Conservation (phyloP, 2,797 vertebrate genomes). For the Chromis chromis region DNA sequence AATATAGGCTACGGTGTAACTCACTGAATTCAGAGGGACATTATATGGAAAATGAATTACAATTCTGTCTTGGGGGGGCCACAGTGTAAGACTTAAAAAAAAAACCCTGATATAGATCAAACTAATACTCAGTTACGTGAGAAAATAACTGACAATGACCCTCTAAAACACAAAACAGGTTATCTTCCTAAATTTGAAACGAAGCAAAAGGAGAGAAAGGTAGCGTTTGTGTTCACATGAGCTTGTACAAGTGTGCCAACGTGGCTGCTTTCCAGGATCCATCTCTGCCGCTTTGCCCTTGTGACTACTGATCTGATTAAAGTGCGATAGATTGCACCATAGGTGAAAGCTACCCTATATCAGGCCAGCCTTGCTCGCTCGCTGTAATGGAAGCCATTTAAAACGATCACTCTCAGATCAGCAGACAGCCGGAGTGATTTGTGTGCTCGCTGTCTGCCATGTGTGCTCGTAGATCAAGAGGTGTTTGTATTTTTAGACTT, state of each 20-base stretch:
- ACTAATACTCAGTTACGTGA: background rate
- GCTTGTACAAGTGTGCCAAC: constrained; percentile 43
- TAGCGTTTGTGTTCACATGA: constrained; percentile 22
- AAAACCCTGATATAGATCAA: background rate
- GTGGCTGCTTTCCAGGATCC: constrained; percentile 52
- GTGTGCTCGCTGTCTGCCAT: constrained; percentile 53
- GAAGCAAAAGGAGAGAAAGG: background rate
- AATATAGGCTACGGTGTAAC: too few species aligned
- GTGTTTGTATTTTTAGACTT: constrained; percentile 70
- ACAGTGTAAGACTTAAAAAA: background rate
- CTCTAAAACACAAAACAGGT: background rate
- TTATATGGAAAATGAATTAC: background rate
- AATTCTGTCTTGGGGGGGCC: background rate
- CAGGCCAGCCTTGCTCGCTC: constrained; percentile 31
- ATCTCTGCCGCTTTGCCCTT: constrained; percentile 65
- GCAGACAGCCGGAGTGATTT: constrained; percentile 63
- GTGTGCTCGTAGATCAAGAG: constrained; percentile 58
- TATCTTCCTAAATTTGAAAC: background rate
- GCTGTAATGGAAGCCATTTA: constrained; percentile 71
- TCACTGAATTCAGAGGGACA: too few species aligned
- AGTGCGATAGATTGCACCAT: constrained; percentile 59
- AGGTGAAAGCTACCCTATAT: constrained; percentile 66
- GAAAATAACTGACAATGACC: background rate
- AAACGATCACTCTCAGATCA: constrained; percentile 72
- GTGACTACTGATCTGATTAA: constrained; percentile 74